A percentile compares a stretch with the other conserved stretches of the same genome.
These are phyloP conservation scores for Todiramphus chloris DNA, from an alignment of 2,113 vertebrate species.

Conservation along the genomic window DNA sequence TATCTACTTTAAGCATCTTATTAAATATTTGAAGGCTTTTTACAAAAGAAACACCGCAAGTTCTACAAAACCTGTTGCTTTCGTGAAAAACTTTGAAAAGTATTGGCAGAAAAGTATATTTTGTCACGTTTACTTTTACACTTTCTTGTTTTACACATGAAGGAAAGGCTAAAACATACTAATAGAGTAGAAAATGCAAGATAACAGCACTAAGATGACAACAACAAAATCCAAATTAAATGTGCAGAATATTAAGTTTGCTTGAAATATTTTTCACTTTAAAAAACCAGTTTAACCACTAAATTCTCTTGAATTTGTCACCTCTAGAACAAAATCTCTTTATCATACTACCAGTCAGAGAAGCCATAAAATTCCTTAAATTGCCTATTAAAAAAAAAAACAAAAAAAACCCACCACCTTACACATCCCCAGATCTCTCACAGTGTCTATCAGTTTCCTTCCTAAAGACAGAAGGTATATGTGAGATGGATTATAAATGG, in stretches of 20 bases:
- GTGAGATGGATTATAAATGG: neutral
- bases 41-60: neutral
- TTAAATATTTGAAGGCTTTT: neutral
- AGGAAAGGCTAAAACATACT: neutral
- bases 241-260: neutral
- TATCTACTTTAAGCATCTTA: neutral
- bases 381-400: neutral
- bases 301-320: neutral
- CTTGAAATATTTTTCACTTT: neutral
- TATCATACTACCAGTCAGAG: neutral
- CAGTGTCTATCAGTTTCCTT: neutral
- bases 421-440: neutral
- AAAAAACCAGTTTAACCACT: neutral
- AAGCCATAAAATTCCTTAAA: neutral
- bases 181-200: neutral
- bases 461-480: neutral
- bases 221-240: neutral
- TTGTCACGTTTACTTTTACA: neutral
- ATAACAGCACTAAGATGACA: neutral
- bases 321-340: neutral
- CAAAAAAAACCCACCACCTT: neutral
- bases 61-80: neutral
- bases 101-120: neutral
- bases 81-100: neutral
- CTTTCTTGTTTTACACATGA: neutral